A percentile compares a stretch with the other conserved stretches of the same genome.
These are phyloP conservation scores for Chrysolina americana DNA, from an alignment of 2,888 invertebrate species.

Conservation along the genomic window DNA sequence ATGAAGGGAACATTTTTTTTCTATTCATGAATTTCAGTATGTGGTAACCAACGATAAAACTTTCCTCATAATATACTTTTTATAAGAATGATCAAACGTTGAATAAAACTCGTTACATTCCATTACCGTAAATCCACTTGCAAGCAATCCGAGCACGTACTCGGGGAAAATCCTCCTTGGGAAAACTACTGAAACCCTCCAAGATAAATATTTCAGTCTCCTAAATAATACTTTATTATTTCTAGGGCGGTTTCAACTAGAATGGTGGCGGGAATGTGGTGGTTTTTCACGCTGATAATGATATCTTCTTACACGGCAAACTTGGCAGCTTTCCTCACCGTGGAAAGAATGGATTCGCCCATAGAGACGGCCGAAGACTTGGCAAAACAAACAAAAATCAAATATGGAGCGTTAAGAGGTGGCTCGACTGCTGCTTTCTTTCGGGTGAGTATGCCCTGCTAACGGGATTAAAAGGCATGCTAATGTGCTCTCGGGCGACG, in stretches of 20 bases:
- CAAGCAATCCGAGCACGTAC: background rate
- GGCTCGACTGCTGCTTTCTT: conserved; percentile 97
- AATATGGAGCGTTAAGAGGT: conserved; percentile 93
- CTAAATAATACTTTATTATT: conserved; percentile 36
- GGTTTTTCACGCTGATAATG: conserved; percentile 97
- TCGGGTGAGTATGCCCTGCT: conserved; percentile 75
- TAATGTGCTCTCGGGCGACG: background rate
- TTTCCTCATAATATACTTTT: background rate
- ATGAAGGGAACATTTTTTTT: no score
- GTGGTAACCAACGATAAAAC: no score
- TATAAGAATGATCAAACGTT: background rate
- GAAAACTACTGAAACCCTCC: background rate
- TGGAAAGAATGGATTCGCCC: conserved; percentile 93
- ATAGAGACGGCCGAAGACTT: conserved; percentile 97
- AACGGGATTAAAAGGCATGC: background rate
- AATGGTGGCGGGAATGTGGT: conserved; percentile 94
- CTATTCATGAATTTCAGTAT: no score
- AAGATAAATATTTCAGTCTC: background rate
- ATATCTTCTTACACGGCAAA: conserved; percentile 97
- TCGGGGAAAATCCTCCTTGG: background rate
- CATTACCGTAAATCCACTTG: background rate
- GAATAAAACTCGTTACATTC: background rate
- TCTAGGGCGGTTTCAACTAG: conserved; percentile 88
- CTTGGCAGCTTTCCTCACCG: conserved; percentile 93
- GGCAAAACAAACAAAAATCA: conserved; percentile 96